Conservation (phyloP, 2,888 invertebrate genomes). For the Microplitis deprimator region DNA sequence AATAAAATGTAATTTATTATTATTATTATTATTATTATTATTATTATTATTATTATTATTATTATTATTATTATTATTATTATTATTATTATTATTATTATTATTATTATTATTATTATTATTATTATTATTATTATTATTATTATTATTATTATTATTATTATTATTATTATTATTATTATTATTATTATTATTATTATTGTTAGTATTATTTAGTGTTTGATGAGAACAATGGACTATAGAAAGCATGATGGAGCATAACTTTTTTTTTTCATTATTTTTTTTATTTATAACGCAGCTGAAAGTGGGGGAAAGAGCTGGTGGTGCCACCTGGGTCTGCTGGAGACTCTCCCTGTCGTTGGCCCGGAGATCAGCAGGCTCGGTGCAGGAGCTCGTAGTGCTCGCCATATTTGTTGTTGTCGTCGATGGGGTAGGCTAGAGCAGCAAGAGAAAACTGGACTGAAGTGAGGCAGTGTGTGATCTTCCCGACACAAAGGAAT, state of each 20-base stretch:
- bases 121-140: background rate
- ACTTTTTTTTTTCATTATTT: background rate
- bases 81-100: background rate
- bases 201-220: background rate
- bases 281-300: background rate
- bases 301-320: background rate
- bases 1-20: background rate
- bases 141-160: background rate
- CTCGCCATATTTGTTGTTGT: constrained; percentile 87
- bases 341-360: constrained; percentile 16
- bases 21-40: background rate
- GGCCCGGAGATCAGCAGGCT: constrained; percentile 20
- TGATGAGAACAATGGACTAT: background rate
- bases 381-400: constrained; percentile 30
- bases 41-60: background rate
- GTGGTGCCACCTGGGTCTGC: constrained; percentile 15
- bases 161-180: background rate
- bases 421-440: constrained; percentile 78
- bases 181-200: background rate
- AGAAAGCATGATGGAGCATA: background rate
- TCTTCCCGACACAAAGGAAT: constrained; percentile 39
- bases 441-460: constrained; percentile 39
- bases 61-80: background rate
- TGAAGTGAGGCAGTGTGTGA: constrained; percentile 46
- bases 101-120: background rate